These are phyloP conservation scores for Parazoanthus atlanticus DNA, from an alignment of 92 coral and sea anemone species.

Conservation along the genomic window DNA sequence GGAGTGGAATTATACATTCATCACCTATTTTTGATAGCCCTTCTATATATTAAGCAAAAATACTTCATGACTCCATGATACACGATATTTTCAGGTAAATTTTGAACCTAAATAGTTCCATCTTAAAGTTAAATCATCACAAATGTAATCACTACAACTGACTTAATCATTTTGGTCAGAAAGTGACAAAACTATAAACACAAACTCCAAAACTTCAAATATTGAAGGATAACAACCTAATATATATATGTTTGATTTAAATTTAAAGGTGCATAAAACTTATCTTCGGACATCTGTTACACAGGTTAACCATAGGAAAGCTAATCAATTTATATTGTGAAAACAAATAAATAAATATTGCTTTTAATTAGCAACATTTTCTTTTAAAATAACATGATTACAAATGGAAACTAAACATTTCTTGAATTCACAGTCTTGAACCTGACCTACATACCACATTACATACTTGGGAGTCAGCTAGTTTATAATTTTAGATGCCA, in stretches of 20 bases:
- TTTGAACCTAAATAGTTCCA: not conserved
- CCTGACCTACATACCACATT: too few species aligned
- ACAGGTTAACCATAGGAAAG: not conserved
- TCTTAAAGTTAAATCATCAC: not conserved
- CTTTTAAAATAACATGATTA: too few species aligned
- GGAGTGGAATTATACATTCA: too few species aligned
- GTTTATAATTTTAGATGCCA: not conserved
- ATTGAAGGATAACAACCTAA: not conserved
- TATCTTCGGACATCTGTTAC: not conserved
- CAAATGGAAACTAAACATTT: too few species aligned
- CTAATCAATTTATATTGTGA: too few species aligned
- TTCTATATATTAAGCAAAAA: too few species aligned
- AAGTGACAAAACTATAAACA: not conserved
- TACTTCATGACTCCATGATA: not conserved
- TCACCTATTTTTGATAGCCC: too few species aligned
- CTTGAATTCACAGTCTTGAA: too few species aligned
- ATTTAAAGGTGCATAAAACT: not conserved
- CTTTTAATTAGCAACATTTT: too few species aligned
- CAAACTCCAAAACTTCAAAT: not conserved
- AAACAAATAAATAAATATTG: not conserved
- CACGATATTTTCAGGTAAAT: not conserved
- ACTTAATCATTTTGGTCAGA: not conserved
- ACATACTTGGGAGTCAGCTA: not conserved
- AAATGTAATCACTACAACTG: not conserved
- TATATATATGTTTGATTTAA: not conserved